These are phyloP conservation scores for Scotopteryx bipunctaria DNA, from an alignment of 2,888 invertebrate genomes.

Conservation along the genomic window DNA sequence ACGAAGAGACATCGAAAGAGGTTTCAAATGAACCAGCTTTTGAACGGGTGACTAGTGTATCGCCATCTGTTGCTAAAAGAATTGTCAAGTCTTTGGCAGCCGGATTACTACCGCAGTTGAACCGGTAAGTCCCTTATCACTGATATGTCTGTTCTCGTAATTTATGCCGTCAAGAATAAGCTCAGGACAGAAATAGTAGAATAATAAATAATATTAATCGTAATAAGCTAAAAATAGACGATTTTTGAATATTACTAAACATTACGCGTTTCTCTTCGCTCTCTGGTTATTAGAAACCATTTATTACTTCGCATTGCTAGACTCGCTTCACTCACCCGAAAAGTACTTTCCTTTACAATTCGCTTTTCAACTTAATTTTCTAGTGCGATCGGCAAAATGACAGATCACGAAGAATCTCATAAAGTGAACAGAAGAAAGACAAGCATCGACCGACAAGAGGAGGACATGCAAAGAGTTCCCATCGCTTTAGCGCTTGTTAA, in stretches of 20 bases:
- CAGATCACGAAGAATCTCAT: conserved; percentile 89
- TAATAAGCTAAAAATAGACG: too few species aligned
- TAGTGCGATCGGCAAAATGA: conserved; percentile 80
- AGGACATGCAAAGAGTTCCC: conserved; percentile 95
- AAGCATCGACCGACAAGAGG: conserved; percentile 90
- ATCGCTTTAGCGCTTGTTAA: conserved; percentile 97
- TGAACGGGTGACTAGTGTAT: conserved; percentile 81
- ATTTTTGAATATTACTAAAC: too few species aligned
- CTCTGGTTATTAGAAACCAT: too few species aligned
- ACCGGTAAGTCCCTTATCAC: conserved; percentile 73
- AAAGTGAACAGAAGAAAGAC: conserved; percentile 89
- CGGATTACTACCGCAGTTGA: conserved; percentile 91
- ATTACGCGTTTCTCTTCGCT: too few species aligned
- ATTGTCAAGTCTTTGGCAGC: conserved; percentile 88
- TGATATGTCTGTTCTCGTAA: too few species aligned
- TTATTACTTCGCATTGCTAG: too few species aligned
- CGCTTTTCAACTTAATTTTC: too few species aligned
- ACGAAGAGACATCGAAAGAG: conserved; percentile 59
- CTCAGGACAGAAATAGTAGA: too few species aligned
- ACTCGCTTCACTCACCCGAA: not conserved
- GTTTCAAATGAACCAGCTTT: conserved; percentile 60
- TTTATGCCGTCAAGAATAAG: too few species aligned
- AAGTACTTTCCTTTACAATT: not conserved
- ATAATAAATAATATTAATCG: too few species aligned
- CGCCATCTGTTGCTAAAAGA: conserved; percentile 88